A percentile compares a stretch with the other conserved stretches of the same genome.
Evolutionary conservation across 2,888 invertebrate genomes (phyloP).

Genomic region (Pachycephus smyrnensis): DNA sequence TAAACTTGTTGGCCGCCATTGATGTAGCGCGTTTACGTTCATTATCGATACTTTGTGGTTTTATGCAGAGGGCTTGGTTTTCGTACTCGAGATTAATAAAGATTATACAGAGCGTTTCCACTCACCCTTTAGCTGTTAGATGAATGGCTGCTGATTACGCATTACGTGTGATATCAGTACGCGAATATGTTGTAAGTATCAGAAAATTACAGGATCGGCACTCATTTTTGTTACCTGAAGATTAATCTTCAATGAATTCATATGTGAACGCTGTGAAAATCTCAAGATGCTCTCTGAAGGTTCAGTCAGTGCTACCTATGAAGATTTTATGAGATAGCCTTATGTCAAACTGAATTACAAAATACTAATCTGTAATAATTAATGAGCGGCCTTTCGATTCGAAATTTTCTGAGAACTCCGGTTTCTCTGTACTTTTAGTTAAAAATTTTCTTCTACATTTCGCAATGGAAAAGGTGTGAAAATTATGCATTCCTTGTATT

Average conservation of each 20-base stretch:
- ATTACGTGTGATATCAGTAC: not conserved
- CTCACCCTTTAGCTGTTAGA: not conserved
- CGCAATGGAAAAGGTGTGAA: not conserved
- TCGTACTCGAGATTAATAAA: not conserved
- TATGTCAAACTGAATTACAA: not conserved
- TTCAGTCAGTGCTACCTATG: not conserved
- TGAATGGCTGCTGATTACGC: not conserved
- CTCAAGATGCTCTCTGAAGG: not conserved
- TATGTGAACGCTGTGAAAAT: not conserved
- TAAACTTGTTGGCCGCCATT: not conserved
- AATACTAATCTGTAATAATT: not conserved
- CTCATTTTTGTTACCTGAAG: not conserved
- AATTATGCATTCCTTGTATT: not conserved
- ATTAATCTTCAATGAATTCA: too few relatives aligned
- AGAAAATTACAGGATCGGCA: not conserved
- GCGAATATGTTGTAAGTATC: not conserved
- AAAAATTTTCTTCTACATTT: not conserved
- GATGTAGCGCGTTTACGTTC: not conserved
- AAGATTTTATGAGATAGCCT: not conserved
- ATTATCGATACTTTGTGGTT: not conserved
- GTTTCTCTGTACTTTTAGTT: not conserved
- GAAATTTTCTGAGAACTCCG: not conserved
- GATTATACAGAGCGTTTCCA: not conserved
- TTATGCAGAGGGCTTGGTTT: not conserved
- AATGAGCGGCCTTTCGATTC: not conserved